Evolutionary conservation across 2,888 invertebrate genomes (phyloP).

Genomic region (Morpho deidamia): DNA sequence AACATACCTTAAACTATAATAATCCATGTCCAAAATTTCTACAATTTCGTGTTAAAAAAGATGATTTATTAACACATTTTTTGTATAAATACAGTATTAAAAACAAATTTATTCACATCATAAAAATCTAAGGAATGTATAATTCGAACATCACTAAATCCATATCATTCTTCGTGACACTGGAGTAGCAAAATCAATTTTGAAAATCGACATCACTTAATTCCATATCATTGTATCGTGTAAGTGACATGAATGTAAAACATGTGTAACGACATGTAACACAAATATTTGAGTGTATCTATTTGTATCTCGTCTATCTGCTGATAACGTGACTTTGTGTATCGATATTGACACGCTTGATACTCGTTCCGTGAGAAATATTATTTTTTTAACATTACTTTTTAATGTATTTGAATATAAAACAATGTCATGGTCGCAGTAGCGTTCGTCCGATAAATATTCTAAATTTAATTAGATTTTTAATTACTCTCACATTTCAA

Average conservation of each 20-base stretch:
- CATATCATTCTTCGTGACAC: constrained; percentile 26
- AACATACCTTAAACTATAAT: too few relatives aligned
- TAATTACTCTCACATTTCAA: too few relatives aligned
- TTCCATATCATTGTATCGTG: constrained; percentile 30
- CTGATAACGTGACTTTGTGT: constrained; percentile 46
- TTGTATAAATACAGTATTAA: too few relatives aligned
- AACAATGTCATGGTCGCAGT: too few relatives aligned
- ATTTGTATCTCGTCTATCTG: constrained; percentile 44
- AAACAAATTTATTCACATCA: background rate
- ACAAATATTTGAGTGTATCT: constrained; percentile 54
- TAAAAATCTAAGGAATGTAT: background rate
- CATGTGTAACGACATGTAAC: constrained; percentile 47
- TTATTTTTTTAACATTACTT: constrained; percentile 9
- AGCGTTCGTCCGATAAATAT: too few relatives aligned
- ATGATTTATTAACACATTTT: too few relatives aligned
- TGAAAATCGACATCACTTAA: constrained; percentile 1
- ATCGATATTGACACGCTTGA: constrained; percentile 38
- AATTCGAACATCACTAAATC: constrained; percentile 1
- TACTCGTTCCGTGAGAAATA: constrained; percentile 28
- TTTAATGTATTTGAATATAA: constrained; percentile 1
- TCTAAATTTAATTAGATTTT: too few relatives aligned
- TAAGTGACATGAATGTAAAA: constrained; percentile 46
- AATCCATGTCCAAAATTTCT: too few relatives aligned
- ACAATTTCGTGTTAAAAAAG: too few relatives aligned
- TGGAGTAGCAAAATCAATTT: background rate